Percentiles rank a stretch among this genome's conserved stretches.
phyloP scores from a whole-genome alignment of 2,797 vertebrate species.

The Myotis findleyi region DNA sequence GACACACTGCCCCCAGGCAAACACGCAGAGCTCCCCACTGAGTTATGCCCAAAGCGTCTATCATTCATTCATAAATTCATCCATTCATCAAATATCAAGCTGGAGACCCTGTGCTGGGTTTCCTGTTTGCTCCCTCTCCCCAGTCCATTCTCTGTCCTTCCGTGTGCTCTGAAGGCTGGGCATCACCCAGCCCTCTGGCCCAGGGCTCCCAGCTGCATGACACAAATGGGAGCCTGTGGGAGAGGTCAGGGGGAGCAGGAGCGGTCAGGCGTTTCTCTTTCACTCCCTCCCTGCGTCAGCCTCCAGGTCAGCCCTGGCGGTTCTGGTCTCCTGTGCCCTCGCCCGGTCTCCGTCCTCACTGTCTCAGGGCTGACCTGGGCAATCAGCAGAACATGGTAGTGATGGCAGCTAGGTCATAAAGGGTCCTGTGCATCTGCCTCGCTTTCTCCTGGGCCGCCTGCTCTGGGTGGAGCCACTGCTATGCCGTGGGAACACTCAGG shows the following conservation, averaged over 20 bases:
- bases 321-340: not conserved
- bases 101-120: not conserved
- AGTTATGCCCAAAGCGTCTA: not conserved
- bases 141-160: not conserved
- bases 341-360: not conserved
- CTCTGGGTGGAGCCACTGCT: not conserved
- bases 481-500: not conserved
- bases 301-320: not conserved
- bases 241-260: not conserved
- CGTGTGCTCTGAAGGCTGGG: not conserved
- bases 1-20: not conserved
- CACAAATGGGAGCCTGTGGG: not conserved
- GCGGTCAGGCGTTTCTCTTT: not conserved
- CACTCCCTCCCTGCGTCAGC: not conserved
- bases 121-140: not conserved
- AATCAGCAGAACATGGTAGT: not conserved
- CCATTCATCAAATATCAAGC: not conserved
- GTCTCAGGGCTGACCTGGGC: not conserved
- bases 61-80: not conserved
- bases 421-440: not conserved
- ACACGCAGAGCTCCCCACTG: not conserved
- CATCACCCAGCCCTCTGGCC: not conserved
- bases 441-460: not conserved
- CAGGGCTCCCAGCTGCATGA: not conserved
- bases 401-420: not conserved